phyloP scores from a whole-genome alignment of 2,888 invertebrate species.

The Unio delphinus region DNA sequence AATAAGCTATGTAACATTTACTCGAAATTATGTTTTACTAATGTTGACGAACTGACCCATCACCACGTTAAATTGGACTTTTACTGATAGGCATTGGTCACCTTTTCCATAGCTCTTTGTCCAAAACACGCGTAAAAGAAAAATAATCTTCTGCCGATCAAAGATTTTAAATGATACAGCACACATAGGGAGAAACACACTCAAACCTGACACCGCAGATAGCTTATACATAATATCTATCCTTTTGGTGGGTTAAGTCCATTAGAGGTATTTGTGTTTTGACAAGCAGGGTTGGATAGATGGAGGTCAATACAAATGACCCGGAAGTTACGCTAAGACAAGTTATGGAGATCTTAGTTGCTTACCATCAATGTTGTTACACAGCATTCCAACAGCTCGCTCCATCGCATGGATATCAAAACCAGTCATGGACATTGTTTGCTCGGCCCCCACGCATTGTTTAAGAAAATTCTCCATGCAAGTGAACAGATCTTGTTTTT shows the following conservation, averaged over 20 bases:
- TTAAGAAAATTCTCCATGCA: constrained; percentile 48
- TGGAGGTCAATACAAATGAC: not conserved
- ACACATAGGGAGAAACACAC: not conserved
- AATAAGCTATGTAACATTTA: too few species aligned
- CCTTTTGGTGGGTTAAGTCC: not conserved
- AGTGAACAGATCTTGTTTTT: constrained; percentile 41
- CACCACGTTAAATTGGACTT: too few species aligned
- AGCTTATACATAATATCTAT: not conserved
- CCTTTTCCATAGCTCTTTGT: too few species aligned
- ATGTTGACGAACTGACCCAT: too few species aligned
- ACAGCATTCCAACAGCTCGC: constrained; percentile 40
- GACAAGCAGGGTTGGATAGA: not conserved
- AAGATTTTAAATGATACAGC: too few species aligned
- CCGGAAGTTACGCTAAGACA: not conserved
- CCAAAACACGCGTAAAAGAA: too few species aligned
- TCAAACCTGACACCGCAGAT: not conserved
- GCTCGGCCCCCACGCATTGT: constrained; percentile 45
- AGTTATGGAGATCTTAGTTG: not conserved
- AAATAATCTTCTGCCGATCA: too few species aligned
- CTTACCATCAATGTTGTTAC: constrained; percentile 41
- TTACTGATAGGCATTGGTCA: too few species aligned
- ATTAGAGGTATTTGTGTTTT: too few species aligned
- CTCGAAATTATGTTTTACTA: too few species aligned
- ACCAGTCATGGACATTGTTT: constrained; percentile 43
- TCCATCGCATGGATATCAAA: constrained; percentile 50